Percentiles rank a stretch among this genome's conserved stretches.
Conservation (phyloP, 1,140 invertebrate genomes). For the Drosophila obscura region DNA sequence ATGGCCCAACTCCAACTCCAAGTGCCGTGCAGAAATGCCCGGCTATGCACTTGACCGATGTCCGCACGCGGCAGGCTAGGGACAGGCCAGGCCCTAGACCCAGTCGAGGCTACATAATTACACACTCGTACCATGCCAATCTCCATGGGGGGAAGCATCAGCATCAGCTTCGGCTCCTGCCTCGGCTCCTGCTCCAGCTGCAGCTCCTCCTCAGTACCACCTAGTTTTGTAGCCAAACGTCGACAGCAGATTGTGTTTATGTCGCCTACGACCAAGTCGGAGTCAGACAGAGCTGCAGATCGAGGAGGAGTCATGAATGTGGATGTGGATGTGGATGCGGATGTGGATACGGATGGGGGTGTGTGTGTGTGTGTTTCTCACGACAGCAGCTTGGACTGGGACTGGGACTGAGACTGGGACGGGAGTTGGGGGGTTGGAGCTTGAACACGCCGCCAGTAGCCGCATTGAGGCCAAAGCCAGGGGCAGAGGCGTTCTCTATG, state of each 20-base stretch:
- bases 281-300: constrained; percentile 9
- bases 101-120: constrained; percentile 61
- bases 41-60: constrained; percentile 78
- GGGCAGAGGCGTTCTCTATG: constrained; percentile 16
- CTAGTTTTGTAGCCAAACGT: constrained; percentile 42
- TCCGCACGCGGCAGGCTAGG: constrained; percentile 7
- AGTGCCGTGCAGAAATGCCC: constrained; percentile 63
- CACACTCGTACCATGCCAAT: constrained; percentile 29
- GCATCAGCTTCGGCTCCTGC: background rate
- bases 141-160: too few species aligned
- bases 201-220: constrained; percentile 27
- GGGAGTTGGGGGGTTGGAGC: constrained; percentile 18
- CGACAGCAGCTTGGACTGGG: constrained; percentile 44
- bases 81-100: constrained; percentile 20
- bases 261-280: constrained; percentile 69
- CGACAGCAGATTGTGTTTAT: constrained; percentile 65
- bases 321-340: constrained; percentile 24
- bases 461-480: constrained; percentile 54
- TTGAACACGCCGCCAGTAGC: constrained; percentile 64
- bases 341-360: constrained; percentile 26
- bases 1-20: constrained; percentile 9
- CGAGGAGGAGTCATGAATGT: constrained; percentile 32
- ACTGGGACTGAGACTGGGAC: constrained; percentile 6
- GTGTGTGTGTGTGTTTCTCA: constrained; percentile 63
- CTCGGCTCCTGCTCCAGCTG: constrained; percentile 23